These are phyloP conservation scores for Cryptoleucopteryx plumbea DNA, from an alignment of 2,113 vertebrate species.

Conservation along the genomic window DNA sequence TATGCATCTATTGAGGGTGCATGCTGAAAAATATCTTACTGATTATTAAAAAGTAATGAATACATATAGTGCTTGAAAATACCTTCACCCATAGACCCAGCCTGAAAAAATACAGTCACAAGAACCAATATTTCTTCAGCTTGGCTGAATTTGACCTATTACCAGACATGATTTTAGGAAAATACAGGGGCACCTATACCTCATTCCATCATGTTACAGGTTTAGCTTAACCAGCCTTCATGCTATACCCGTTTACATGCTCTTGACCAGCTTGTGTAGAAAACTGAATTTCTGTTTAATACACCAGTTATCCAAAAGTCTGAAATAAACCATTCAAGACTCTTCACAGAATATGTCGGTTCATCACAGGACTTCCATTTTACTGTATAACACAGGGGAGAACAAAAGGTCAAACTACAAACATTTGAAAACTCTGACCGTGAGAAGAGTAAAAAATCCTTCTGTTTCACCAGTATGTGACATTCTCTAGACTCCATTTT, in stretches of 20 bases:
- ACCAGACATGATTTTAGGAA: neutral
- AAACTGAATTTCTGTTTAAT: neutral
- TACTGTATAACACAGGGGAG: neutral
- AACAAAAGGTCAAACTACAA: neutral
- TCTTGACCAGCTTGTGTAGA: neutral
- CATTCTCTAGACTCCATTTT: neutral
- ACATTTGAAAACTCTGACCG: neutral
- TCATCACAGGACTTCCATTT: neutral
- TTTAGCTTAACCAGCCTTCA: neutral
- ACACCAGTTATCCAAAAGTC: neutral
- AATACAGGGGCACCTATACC: neutral
- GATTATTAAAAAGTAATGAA: neutral
- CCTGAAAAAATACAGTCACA: neutral
- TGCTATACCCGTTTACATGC: neutral
- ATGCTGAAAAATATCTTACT: neutral
- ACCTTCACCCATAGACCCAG: neutral
- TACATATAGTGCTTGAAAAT: neutral
- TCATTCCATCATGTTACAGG: accelerated
- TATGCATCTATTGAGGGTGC: neutral
- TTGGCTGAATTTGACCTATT: neutral
- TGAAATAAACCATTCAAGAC: neutral
- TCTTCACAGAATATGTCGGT: neutral
- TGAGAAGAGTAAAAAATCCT: neutral
- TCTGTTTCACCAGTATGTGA: neutral
- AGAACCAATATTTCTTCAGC: neutral